Percentiles rank a stretch among this genome's conserved stretches.
These are phyloP conservation scores for Galaxias olidus DNA, from an alignment of 2,797 vertebrate genomes.

Conservation along the genomic window DNA sequence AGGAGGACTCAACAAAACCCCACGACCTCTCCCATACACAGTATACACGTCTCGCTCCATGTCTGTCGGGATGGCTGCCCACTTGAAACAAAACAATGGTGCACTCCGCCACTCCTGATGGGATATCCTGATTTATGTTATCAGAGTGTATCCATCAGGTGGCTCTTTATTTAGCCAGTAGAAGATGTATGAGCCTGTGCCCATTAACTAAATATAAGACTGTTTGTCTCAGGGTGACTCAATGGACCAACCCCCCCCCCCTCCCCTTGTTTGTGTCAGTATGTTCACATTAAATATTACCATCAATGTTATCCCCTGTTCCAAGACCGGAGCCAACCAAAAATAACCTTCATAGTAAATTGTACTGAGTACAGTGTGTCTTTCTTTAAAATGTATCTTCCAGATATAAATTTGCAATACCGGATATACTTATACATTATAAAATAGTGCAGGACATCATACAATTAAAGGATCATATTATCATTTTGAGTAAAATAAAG, in stretches of 20 bases:
- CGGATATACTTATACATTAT: too few relatives aligned
- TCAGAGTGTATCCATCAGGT: conserved; percentile 60
- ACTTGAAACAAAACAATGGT: conserved; percentile 78
- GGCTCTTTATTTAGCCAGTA: conserved; percentile 70
- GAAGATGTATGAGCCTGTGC: conserved; percentile 42
- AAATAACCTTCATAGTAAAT: too few relatives aligned
- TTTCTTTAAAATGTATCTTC: too few relatives aligned
- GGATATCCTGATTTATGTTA: conserved; percentile 81
- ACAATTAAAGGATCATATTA: too few relatives aligned
- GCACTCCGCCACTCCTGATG: conserved; percentile 68
- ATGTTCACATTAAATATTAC: conserved; percentile 45
- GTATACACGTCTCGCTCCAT: conserved; percentile 17
- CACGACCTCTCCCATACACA: conserved; percentile 56
- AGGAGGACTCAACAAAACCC: conserved; percentile 48
- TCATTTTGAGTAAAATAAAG: too few relatives aligned
- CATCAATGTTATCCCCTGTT: neutral
- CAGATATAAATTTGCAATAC: too few relatives aligned
- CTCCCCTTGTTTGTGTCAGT: conserved; percentile 56
- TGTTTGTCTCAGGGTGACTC: neutral
- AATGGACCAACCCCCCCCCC: conserved; percentile 22
- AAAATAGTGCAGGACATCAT: too few relatives aligned
- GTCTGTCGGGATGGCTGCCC: conserved; percentile 73
- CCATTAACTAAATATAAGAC: conserved; percentile 31
- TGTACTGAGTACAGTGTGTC: too few relatives aligned
- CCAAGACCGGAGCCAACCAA: too few relatives aligned